Evolutionary conservation across 2,888 invertebrate genomes (phyloP), one percentile per base, ranked within the genome.

Genomic region (Phaedon cochleariae): DNA sequence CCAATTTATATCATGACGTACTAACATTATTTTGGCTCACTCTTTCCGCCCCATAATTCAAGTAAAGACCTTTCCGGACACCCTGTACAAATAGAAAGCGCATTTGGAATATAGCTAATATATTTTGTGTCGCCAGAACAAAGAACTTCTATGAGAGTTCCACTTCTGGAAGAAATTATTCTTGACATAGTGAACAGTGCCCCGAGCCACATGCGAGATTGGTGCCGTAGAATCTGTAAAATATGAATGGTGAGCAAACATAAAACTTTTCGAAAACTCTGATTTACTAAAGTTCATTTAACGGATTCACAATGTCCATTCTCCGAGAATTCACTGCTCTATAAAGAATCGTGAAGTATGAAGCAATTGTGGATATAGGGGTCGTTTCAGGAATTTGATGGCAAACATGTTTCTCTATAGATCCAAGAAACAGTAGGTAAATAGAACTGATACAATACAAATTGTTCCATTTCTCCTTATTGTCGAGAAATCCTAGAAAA

Each of bases 201-300:
- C 55, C 10, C 20, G 55, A 37, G 55, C 55, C 17, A 22, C 41
- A 34, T 34, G 12, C 34, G 34, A 34, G 12, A 34, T 34, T 34
- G 34, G 34, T 34, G 34, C 34, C 34, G n/a, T 15, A 17, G 37
- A 55, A 31, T 55, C 21, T 37, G 20, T 55, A 55, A 55, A 31
- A 37, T 37, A 55, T 31, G 41, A 31, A 37, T 55, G 41, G 17
- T 37, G 22, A 22, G 21, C 41, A 55, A 55, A 55, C 37, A 21
- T 37, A 55, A 55, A 55, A 55, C 34, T n/a, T n/a, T 57, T 57
- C 26, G 45, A 17, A 45, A 6, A n/a, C 15, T 57, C 41, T 45
- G 57, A 57, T 45, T 57, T n/a, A 45, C 26, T 57, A 15, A 7
- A 15, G 12, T 41, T 15, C 15, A 15, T 41, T 41, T 4, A 15